phyloP scores from a whole-genome alignment of 2,888 invertebrate species.

The Drosophila pseudotakahashii region DNA sequence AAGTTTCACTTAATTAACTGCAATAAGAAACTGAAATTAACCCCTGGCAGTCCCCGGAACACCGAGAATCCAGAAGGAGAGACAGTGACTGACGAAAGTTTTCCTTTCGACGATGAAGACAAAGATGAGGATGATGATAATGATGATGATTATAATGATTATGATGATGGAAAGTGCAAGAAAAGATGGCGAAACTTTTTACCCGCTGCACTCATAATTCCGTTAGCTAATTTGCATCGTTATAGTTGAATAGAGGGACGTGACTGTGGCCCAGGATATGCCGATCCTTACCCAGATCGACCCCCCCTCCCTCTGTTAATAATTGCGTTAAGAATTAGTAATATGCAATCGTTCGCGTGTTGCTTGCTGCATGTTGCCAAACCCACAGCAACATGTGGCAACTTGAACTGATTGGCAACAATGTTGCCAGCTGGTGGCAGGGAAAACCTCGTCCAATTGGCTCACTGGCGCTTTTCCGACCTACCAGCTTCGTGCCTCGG shows the following conservation, averaged over 20 bases:
- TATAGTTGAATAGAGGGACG: constrained; percentile 51
- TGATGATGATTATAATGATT: constrained; percentile 1
- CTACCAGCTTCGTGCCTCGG: constrained; percentile 2
- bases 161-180: constrained; percentile 46
- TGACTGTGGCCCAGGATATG: constrained; percentile 15
- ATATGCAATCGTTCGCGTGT: constrained; percentile 50
- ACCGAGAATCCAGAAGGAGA: not conserved
- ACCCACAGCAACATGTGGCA: constrained; percentile 2
- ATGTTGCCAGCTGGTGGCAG: constrained; percentile 22
- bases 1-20: constrained; percentile 78
- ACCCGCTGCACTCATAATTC: constrained; percentile 56
- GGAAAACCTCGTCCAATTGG: constrained; percentile 60
- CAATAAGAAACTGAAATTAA: constrained; percentile 77
- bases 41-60: constrained; percentile 37
- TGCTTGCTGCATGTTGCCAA: constrained; percentile 9
- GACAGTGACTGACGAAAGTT: constrained; percentile 38
- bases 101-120: constrained; percentile 18
- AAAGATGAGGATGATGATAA: constrained; percentile 17
- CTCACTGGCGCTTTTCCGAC: constrained; percentile 23
- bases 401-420: constrained; percentile 13
- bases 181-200: constrained; percentile 53
- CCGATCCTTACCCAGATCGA: not conserved
- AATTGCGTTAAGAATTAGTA: constrained; percentile 68
- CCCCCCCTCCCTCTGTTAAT: constrained; percentile 37
- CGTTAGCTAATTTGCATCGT: constrained; percentile 67